Evolutionary conservation across 2,797 vertebrate genomes (phyloP).

Genomic region (Alcedo atthis): DNA sequence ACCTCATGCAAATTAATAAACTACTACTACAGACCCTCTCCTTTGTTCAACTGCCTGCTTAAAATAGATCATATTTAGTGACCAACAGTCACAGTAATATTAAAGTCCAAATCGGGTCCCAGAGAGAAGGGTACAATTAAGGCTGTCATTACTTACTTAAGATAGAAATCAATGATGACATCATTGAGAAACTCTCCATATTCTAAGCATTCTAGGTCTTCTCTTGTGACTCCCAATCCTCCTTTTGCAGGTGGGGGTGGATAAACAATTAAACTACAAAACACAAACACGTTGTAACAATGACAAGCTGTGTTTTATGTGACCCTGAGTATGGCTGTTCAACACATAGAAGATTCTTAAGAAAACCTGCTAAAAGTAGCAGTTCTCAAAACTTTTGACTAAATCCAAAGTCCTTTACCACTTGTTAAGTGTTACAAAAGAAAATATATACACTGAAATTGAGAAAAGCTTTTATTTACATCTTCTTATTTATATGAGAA

Average conservation of each 20-base stretch:
- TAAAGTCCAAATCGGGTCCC: background rate
- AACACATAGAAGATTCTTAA: background rate
- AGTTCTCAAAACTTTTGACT: background rate
- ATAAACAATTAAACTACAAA: slow-evolving; percentile 91
- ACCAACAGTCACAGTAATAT: background rate
- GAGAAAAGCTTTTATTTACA: background rate
- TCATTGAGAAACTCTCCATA: slow-evolving; percentile 94
- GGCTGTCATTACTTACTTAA: slow-evolving; percentile 87
- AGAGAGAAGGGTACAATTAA: background rate
- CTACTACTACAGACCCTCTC: background rate
- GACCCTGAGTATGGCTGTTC: background rate
- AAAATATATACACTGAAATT: background rate
- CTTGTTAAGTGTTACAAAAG: background rate
- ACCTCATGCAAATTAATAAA: background rate
- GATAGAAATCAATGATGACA: slow-evolving; percentile 98
- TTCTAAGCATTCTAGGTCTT: slow-evolving; percentile 90
- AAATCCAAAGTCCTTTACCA: background rate
- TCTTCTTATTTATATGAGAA: background rate
- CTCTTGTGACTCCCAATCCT: slow-evolving; percentile 89
- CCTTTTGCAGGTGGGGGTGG: slow-evolving; percentile 90
- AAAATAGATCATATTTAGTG: background rate
- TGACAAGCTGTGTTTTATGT: background rate
- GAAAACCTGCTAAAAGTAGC: background rate
- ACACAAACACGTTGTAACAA: slow-evolving; percentile 2
- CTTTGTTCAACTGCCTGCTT: background rate